Base-by-base conservation (phyloP, 2,113 vertebrate species). In the Cryptotis parvus region DNA sequence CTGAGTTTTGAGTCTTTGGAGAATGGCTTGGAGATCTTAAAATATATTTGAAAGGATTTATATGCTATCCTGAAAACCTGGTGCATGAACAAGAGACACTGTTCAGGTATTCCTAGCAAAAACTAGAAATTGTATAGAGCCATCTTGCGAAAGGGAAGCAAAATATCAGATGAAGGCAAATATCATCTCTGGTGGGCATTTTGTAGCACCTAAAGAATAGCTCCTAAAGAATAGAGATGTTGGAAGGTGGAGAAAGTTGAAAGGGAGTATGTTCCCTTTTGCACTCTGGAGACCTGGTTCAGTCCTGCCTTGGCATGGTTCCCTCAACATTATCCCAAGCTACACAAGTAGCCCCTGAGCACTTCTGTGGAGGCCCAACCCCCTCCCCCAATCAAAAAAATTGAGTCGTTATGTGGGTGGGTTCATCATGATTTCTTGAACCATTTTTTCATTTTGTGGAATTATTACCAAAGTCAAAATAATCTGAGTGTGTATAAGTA, bases 21-120 rank as follows among this genome's bases (percentile, higher is more conserved):
- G 20, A 37, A 49, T 49, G 11, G 37, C 55, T 18, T 65, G 4
- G 7, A 79, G 31, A 80, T 10, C 55, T 85, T 31, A 31, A 70
- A 61, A 87, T 5, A 58, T 49, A 87, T 89, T 80, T 33, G n/a
- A 85, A 95, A 68, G 7, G 43, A 72, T 31, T 87, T 26, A 81
- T 70, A 89, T 20, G 76, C 24, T 33, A 4, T 55, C 26, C 24
- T 87, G 26, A 87, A 89, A n/a, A 87, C 91, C 24, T 73, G 45
- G 20, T 27, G 16, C 66, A 29, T 65, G 73, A 33, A 33, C 49
- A 29, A 84, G 24, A 85, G 9, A 89, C 80, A 65, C 3, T 79
- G 7, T 12, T 88, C 29, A 43, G 15, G 16, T 84, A 41, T 78
- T 89, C 52, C 49, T 4, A 81, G 2, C 3, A 77, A 73, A 63